Evolutionary conservation across 2,888 invertebrate genomes (phyloP).

Genomic region (Plebejus anna): DNA sequence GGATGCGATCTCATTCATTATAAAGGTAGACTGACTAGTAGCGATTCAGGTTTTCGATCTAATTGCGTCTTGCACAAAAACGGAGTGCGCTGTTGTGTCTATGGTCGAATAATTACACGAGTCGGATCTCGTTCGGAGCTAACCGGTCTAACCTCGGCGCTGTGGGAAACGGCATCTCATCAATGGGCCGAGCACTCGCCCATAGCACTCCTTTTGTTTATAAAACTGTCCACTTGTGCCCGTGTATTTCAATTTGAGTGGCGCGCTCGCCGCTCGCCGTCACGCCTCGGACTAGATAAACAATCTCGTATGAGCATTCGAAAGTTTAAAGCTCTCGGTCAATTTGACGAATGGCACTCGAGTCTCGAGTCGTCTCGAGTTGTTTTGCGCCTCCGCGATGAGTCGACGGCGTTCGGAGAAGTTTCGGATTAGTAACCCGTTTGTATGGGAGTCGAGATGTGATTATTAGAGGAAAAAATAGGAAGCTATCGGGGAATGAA

Average conservation of each 20-base stretch:
- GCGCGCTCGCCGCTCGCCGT: slow-evolving; percentile 49
- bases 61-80: slow-evolving; percentile 45
- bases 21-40: slow-evolving; percentile 48
- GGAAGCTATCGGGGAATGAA: not conserved
- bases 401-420: slow-evolving; percentile 14
- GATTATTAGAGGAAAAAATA: not conserved
- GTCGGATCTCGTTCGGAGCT: slow-evolving; percentile 57
- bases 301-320: slow-evolving; percentile 44
- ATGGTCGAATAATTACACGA: slow-evolving; percentile 42
- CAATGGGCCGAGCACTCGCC: slow-evolving; percentile 66
- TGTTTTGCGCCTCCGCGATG: slow-evolving; percentile 38
- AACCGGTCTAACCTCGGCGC: slow-evolving; percentile 53
- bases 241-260: slow-evolving; percentile 58
- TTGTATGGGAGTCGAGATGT: not conserved
- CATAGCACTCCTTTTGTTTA: slow-evolving; percentile 69
- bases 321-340: slow-evolving; percentile 43
- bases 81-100: slow-evolving; percentile 21
- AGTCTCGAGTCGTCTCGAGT: slow-evolving; percentile 49
- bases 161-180: slow-evolving; percentile 70
- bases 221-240: slow-evolving; percentile 75
- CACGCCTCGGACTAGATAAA: slow-evolving; percentile 59
- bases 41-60: slow-evolving; percentile 48
- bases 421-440: slow-evolving; percentile 1
- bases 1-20: slow-evolving; percentile 58
- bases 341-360: slow-evolving; percentile 43